Evolutionary conservation across 2,113 vertebrate genomes (phyloP).

Genomic region (Cyprinodon brontotheroides): DNA sequence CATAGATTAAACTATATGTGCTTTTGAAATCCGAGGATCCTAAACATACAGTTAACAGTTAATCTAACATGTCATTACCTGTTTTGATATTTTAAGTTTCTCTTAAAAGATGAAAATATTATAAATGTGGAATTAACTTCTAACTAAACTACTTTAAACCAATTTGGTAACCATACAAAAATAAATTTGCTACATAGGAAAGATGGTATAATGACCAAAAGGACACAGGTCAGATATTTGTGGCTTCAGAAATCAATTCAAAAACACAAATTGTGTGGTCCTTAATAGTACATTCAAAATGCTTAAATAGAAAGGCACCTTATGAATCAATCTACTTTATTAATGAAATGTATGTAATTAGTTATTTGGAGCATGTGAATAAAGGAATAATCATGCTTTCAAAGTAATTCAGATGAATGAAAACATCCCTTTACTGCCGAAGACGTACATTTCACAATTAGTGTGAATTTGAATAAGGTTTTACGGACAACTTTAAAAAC

Average conservation of each 20-base stretch:
- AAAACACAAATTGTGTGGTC: background rate
- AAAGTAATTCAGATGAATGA: background rate
- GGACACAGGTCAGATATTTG: background rate
- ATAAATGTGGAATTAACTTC: background rate
- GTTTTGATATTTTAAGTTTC: conserved; percentile 34
- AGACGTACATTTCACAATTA: background rate
- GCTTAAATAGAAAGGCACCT: background rate
- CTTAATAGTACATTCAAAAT: background rate
- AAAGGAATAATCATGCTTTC: too few species aligned
- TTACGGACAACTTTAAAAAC: background rate
- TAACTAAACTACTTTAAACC: background rate
- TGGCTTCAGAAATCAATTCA: background rate
- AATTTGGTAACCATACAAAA: too few species aligned
- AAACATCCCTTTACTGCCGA: background rate
- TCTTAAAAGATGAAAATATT: conserved; percentile 5
- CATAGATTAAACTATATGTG: conserved; percentile 10
- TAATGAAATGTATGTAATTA: background rate
- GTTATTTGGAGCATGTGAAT: background rate
- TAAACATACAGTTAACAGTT: conserved; percentile 19
- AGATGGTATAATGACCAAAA: too few species aligned
- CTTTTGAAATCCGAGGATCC: conserved; percentile 10
- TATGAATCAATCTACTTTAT: background rate
- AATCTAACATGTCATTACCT: background rate
- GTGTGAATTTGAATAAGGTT: background rate
- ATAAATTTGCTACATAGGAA: too few species aligned